phyloP scores from a whole-genome alignment of 1,140 invertebrate genomes.

The Capitella teleta region DNA sequence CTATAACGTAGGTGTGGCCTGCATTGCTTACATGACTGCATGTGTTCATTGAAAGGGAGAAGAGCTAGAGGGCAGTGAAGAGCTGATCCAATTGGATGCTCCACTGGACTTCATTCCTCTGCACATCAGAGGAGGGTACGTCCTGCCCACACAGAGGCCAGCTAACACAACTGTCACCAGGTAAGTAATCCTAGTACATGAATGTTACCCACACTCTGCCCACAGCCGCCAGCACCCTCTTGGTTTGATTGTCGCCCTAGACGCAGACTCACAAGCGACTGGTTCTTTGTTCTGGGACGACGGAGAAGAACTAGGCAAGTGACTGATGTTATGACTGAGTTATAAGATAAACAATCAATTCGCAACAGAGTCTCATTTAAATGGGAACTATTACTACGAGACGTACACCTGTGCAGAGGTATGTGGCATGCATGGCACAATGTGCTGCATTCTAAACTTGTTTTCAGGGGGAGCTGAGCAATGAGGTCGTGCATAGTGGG shows the following conservation, averaged over 20 bases:
- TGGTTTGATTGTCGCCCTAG: slow-evolving; percentile 29
- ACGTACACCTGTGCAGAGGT: too few relatives aligned
- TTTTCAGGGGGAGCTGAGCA: too few relatives aligned
- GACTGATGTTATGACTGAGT: too few relatives aligned
- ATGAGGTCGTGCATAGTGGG: too few relatives aligned
- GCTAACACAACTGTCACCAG: slow-evolving; percentile 33
- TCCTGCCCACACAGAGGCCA: slow-evolving; percentile 37
- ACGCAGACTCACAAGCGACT: slow-evolving; percentile 19
- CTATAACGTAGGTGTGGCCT: not conserved
- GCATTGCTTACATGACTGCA: not conserved
- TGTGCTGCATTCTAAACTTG: too few relatives aligned
- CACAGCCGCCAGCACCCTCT: slow-evolving; percentile 33
- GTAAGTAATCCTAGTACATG: too few relatives aligned
- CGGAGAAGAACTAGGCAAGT: slow-evolving; percentile 26
- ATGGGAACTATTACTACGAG: too few relatives aligned
- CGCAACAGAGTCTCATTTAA: too few relatives aligned
- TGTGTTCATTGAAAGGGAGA: not conserved
- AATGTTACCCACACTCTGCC: too few relatives aligned
- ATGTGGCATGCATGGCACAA: too few relatives aligned
- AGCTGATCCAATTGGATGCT: not conserved
- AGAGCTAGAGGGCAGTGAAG: not conserved
- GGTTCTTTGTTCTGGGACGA: slow-evolving; percentile 39
- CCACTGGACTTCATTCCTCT: slow-evolving; percentile 12
- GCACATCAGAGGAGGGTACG: slow-evolving; percentile 38
- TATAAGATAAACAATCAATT: too few relatives aligned